phyloP scores from a whole-genome alignment of 2,888 invertebrate genomes.

The Lamproptera curius region DNA sequence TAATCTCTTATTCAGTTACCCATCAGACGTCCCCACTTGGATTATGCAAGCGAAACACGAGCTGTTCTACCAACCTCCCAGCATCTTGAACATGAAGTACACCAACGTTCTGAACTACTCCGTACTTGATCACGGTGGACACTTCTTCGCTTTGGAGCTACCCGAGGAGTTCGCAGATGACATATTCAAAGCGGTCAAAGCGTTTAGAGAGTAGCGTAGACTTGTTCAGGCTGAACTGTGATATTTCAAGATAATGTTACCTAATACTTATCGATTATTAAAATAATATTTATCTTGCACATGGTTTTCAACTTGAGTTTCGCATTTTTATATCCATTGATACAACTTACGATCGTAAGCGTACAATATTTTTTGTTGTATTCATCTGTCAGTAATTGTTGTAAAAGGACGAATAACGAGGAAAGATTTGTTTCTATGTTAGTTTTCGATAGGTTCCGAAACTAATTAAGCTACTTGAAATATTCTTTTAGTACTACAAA shows the following conservation, averaged over 20 bases:
- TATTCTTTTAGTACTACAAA: too few relatives aligned
- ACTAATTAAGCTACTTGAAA: too few relatives aligned
- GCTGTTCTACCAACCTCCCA: conserved; percentile 75
- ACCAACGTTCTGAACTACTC: conserved; percentile 81
- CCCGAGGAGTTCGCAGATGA: conserved; percentile 83
- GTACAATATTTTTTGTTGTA: too few relatives aligned
- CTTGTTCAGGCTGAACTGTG: background rate
- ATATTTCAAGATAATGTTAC: background rate
- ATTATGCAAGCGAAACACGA: conserved; percentile 85
- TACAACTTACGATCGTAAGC: too few relatives aligned
- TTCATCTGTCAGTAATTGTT: too few relatives aligned
- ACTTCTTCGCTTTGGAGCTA: conserved; percentile 89
- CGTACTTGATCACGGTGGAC: conserved; percentile 84
- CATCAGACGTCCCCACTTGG: conserved; percentile 77
- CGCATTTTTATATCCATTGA: too few relatives aligned
- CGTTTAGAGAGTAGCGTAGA: conserved; percentile 37
- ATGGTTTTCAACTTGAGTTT: too few relatives aligned
- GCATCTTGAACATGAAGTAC: conserved; percentile 76
- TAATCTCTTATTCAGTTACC: conserved; percentile 32
- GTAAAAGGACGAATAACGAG: too few relatives aligned
- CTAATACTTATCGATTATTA: too few relatives aligned
- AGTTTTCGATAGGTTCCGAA: too few relatives aligned
- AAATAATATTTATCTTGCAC: too few relatives aligned
- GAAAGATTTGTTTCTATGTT: too few relatives aligned
- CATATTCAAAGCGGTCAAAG: conserved; percentile 64